These are phyloP conservation scores for Colius striatus DNA, from an alignment of 2,113 vertebrate species.

Conservation along the genomic window DNA sequence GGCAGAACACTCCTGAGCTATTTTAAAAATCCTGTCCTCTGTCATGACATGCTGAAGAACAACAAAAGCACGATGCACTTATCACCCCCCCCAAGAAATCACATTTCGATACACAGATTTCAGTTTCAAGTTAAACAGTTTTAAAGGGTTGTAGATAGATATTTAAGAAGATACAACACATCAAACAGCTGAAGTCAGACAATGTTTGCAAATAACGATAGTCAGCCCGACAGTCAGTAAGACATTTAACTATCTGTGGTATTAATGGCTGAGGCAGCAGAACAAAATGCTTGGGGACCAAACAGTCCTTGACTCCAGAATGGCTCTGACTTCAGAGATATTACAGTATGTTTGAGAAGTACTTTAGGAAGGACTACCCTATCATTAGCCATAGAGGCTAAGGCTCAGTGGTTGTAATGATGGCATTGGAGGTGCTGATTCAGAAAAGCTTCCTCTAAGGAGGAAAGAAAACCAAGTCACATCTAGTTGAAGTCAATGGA, in stretches of 20 bases:
- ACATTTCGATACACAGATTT: background rate
- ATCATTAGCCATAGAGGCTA: background rate
- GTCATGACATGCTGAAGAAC: background rate
- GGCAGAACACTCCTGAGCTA: background rate
- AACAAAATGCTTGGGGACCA: background rate
- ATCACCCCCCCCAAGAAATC: background rate
- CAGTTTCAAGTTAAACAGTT: slow-evolving; percentile 4
- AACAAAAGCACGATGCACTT: background rate
- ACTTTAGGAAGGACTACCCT: background rate
- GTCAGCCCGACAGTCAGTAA: background rate
- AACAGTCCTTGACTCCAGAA: background rate
- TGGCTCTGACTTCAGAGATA: background rate
- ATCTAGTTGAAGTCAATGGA: background rate
- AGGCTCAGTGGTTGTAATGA: background rate
- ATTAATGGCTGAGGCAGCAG: background rate
- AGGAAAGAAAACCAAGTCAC: background rate
- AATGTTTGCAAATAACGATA: background rate
- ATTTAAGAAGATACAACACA: background rate
- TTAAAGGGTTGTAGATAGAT: background rate
- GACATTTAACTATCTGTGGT: background rate
- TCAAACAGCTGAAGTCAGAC: background rate
- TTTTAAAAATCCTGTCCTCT: background rate
- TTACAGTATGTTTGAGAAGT: background rate
- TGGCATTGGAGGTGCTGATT: background rate
- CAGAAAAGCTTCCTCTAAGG: background rate